Percentiles rank a stretch among this genome's conserved stretches.
These are phyloP conservation scores for Ia io DNA, from an alignment of 2,113 vertebrate species.

Conservation along the genomic window DNA sequence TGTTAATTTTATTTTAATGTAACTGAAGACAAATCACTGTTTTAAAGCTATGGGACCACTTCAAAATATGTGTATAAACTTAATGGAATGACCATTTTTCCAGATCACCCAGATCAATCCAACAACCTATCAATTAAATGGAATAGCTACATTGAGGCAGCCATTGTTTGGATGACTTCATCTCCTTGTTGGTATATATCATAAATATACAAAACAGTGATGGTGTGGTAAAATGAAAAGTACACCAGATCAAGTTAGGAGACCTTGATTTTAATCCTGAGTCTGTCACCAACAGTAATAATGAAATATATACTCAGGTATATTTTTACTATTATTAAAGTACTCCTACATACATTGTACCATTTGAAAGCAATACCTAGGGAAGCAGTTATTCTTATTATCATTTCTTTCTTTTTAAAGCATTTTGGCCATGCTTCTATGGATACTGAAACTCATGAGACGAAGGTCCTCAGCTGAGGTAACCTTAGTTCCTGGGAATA, in stretches of 20 bases:
- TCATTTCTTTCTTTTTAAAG: not conserved
- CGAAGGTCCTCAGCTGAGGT: not conserved
- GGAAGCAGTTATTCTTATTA: not conserved
- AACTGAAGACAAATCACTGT: slow-evolving; percentile 19
- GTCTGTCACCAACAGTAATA: not conserved
- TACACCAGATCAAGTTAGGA: not conserved
- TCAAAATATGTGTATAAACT: not conserved
- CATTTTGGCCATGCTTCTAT: not conserved
- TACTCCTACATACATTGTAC: not conserved
- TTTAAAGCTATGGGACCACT: not conserved
- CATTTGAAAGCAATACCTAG: not conserved
- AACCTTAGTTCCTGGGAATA: not conserved
- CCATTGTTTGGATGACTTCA: slow-evolving; percentile 22
- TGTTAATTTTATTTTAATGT: not conserved
- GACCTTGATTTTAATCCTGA: not conserved
- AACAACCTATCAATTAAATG: not conserved
- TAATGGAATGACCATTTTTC: not conserved
- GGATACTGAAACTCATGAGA: not conserved
- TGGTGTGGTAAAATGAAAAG: not conserved
- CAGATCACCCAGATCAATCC: not conserved
- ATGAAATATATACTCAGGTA: not conserved
- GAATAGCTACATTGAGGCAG: not conserved
- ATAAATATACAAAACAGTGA: not conserved
- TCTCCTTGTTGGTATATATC: slow-evolving; percentile 8
- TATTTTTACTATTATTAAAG: slow-evolving; percentile 9